phyloP scores from a whole-genome alignment of 2,888 invertebrate genomes.

The Spisula subtruncata region DNA sequence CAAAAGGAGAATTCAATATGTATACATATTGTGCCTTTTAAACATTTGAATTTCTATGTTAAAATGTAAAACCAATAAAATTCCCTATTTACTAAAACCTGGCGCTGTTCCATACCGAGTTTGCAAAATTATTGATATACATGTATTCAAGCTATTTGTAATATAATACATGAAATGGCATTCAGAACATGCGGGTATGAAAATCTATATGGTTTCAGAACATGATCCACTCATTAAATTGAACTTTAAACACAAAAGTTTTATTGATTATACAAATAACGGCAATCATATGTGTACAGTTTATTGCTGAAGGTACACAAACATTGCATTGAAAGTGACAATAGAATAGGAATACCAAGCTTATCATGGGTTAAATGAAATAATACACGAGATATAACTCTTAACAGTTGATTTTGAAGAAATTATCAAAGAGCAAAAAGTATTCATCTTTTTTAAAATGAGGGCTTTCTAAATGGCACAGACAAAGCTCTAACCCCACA shows the following conservation, averaged over 20 bases:
- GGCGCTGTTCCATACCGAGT: neutral
- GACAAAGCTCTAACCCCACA: too few relatives aligned
- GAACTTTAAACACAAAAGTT: constrained; percentile 16
- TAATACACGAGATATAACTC: too few relatives aligned
- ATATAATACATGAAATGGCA: constrained; percentile 14
- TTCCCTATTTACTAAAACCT: neutral
- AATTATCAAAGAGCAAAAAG: too few relatives aligned
- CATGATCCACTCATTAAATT: constrained; percentile 31
- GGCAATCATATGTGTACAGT: neutral
- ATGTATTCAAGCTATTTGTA: neutral
- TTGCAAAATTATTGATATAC: neutral
- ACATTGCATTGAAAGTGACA: neutral
- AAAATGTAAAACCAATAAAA: too few relatives aligned
- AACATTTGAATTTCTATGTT: too few relatives aligned
- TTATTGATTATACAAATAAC: constrained; percentile 25
- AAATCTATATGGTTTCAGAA: neutral
- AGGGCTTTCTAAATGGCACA: too few relatives aligned
- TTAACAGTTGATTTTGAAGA: too few relatives aligned
- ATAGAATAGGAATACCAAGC: neutral
- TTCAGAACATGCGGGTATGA: neutral
- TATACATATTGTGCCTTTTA: too few relatives aligned
- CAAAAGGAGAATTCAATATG: too few relatives aligned
- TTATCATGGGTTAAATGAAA: neutral
- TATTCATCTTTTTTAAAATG: too few relatives aligned
- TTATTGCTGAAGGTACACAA: neutral